These are phyloP conservation scores for Amiota communis DNA, from an alignment of 2,888 invertebrate species.

Conservation along the genomic window DNA sequence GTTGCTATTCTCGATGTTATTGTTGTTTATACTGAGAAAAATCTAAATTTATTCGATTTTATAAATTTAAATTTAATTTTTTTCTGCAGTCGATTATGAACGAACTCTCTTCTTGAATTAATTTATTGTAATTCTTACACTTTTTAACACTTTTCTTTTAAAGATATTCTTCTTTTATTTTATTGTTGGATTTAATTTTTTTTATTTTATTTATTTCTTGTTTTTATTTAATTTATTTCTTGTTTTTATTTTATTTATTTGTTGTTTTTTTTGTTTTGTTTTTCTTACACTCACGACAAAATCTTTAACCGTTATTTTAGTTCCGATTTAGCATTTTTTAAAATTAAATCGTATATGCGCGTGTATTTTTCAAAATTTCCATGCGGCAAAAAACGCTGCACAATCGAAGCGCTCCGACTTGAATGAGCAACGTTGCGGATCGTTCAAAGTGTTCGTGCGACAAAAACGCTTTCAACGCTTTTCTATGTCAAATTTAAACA, in stretches of 20 bases:
- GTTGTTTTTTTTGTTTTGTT: constrained; percentile 19
- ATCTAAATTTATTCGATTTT: background rate
- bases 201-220: background rate
- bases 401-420: constrained; percentile 36
- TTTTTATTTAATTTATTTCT: constrained; percentile 14
- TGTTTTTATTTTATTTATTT: constrained; percentile 7
- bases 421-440: constrained; percentile 30
- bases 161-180: background rate
- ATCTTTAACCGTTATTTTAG: background rate
- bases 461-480: constrained; percentile 41
- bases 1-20: background rate
- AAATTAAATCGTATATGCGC: background rate
- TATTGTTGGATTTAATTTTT: constrained; percentile 4
- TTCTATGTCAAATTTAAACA: constrained; percentile 45
- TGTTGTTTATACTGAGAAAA: background rate
- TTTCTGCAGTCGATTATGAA: background rate
- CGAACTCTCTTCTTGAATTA: background rate
- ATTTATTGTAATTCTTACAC: background rate
- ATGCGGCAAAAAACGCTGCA: constrained; percentile 29
- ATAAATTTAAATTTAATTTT: constrained; percentile 5
- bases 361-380: background rate
- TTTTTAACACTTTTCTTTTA: background rate
- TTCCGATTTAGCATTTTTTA: constrained; percentile 2
- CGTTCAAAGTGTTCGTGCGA: constrained; percentile 34
- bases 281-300: background rate